Evolutionary conservation across 2,113 vertebrate genomes (phyloP), one percentile per base, ranked within the genome.

Genomic region (Hypocryptadius cinnamomeus): DNA sequence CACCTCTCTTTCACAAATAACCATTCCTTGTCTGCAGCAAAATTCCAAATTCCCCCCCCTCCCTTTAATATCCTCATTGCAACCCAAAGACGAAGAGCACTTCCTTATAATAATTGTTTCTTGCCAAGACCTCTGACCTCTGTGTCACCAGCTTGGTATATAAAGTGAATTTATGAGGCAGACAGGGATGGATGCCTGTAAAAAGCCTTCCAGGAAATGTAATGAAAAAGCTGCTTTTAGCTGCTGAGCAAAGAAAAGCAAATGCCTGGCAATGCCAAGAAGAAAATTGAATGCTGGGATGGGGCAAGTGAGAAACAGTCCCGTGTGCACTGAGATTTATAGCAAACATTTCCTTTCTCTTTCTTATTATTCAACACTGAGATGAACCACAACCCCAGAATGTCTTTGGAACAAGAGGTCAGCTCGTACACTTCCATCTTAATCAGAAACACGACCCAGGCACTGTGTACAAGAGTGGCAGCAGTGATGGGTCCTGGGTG

Each of bases 141-240:
- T 0, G 4, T 92, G 95, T 92, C 42, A 6, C 87, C 56, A 76
- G 61, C 74, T 86, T 76, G 93, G 94, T 94, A 68, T 84, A 97
- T 95, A 93, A 96, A 96, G 92, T 66, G 95, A 91, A 96, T 96
- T 97, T 95, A 96, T 68, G 94, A 95, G 92, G 91, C 87, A 95
- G 91, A 69, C 86, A 87, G 74, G 74, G 92, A 96, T 66, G 77
- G 94, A 82, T 89, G 73, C 74, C 77, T 95, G 76, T 71, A 92
- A 95, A 95, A 37, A 79, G 57, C 72, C 71, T 96, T 96, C 93
- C 93, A 97, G 94, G 92, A 94, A 95, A 96, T 68, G 89, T 93
- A 96, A 96, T 96, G 96, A 96, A 96, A 95, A 96, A 92, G 77
- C 92, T 82, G 78, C 85, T 97, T 93, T 95, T 87, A 89, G 92